These are phyloP conservation scores for Zonitis immaculata DNA, from an alignment of 2,888 invertebrate genomes.

Conservation along the genomic window DNA sequence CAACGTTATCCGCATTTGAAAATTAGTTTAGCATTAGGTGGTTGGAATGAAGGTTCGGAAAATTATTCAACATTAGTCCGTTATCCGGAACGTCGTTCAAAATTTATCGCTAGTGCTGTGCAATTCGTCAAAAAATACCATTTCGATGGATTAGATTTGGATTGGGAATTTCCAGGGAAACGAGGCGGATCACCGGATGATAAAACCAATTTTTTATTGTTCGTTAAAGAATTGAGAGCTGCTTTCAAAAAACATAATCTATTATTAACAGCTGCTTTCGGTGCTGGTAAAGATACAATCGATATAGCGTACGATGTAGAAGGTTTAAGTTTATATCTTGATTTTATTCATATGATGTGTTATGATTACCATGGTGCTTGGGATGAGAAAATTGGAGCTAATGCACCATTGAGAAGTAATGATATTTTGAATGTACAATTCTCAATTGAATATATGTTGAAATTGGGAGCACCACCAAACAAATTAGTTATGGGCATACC, in stretches of 20 bases:
- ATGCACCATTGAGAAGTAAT: conserved; percentile 65
- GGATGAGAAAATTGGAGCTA: conserved; percentile 71
- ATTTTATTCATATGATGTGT: conserved; percentile 79
- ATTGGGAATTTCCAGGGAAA: conserved; percentile 82
- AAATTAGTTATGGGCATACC: conserved; percentile 81
- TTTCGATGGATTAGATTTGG: conserved; percentile 74
- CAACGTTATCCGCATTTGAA: conserved; percentile 65
- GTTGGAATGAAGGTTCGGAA: conserved; percentile 85
- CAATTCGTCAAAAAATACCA: conserved; percentile 63
- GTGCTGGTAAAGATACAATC: conserved; percentile 71
- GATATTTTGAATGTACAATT: conserved; percentile 67
- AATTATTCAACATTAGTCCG: conserved; percentile 68
- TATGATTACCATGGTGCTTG: conserved; percentile 87
- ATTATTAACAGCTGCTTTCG: conserved; percentile 76
- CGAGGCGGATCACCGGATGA: conserved; percentile 71
- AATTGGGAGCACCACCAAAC: conserved; percentile 66
- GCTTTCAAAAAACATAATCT: conserved; percentile 65
- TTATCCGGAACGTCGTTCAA: conserved; percentile 56
- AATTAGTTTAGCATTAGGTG: conserved; percentile 74
- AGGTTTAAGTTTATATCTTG: conserved; percentile 62
- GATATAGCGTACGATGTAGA: conserved; percentile 73
- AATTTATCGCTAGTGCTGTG: conserved; percentile 67
- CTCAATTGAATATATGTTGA: conserved; percentile 69
- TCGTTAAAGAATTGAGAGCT: conserved; percentile 72
- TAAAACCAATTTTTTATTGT: conserved; percentile 67